phyloP scores from a whole-genome alignment of 1,140 invertebrate genomes.

The Oryzaephilus surinamensis region DNA sequence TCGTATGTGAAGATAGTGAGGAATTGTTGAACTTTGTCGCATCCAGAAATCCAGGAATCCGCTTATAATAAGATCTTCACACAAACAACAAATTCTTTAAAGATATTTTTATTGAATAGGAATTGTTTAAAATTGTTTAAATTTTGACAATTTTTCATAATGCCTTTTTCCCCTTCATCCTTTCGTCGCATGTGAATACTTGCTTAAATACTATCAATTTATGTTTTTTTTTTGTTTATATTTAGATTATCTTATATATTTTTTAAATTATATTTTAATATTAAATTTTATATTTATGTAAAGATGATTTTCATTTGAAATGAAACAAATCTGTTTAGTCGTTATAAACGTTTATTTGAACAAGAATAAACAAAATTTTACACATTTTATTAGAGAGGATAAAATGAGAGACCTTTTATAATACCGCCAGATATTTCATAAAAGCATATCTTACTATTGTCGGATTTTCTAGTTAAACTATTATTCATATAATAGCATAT shows the following conservation, averaged over 20 bases:
- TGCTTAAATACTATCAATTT: too few species aligned
- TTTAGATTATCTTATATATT: slow-evolving; percentile 21
- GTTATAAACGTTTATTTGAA: too few species aligned
- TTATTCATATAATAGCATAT: too few species aligned
- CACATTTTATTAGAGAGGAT: too few species aligned
- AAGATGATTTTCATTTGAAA: too few species aligned
- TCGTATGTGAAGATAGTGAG: slow-evolving; percentile 87
- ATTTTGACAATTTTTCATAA: slow-evolving; percentile 5
- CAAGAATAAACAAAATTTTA: too few species aligned
- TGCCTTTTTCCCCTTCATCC: slow-evolving; percentile 5
- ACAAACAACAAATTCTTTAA: slow-evolving; percentile 3
- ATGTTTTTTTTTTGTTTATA: slow-evolving; percentile 14
- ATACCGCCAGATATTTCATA: too few species aligned
- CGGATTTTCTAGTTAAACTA: too few species aligned
- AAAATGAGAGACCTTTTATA: too few species aligned
- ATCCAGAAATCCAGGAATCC: slow-evolving; percentile 71
- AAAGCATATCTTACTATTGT: too few species aligned
- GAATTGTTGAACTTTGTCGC: slow-evolving; percentile 84
- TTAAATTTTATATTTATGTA: too few species aligned
- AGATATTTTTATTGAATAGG: slow-evolving; percentile 4
- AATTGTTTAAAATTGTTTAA: neutral
- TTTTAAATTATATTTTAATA: slow-evolving; percentile 25
- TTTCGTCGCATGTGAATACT: slow-evolving; percentile 21
- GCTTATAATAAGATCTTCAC: slow-evolving; percentile 49
- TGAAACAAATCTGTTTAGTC: too few species aligned